A percentile compares a stretch with the other conserved stretches of the same genome.
phyloP scores from a whole-genome alignment of 2,888 invertebrate genomes.

The Horisme vitalbata region DNA sequence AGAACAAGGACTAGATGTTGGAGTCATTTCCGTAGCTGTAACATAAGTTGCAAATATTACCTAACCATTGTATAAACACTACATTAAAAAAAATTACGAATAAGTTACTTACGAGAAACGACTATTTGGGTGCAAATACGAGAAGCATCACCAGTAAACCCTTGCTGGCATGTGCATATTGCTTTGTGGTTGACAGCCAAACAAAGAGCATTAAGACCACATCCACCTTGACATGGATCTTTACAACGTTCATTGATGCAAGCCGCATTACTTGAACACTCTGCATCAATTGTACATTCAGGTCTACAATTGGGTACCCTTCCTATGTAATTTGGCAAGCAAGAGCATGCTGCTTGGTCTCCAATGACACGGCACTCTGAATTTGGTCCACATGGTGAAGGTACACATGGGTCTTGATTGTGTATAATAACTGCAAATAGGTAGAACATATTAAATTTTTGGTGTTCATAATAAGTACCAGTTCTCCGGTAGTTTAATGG shows the following conservation, averaged over 20 bases:
- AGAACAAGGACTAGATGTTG: slow-evolving; percentile 88
- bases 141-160: slow-evolving; percentile 91
- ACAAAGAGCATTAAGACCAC: slow-evolving; percentile 91
- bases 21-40: slow-evolving; percentile 85
- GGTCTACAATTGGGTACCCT: slow-evolving; percentile 94
- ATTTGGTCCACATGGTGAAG: slow-evolving; percentile 92
- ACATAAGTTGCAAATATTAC: too few relatives aligned
- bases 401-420: slow-evolving; percentile 86
- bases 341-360: slow-evolving; percentile 93
- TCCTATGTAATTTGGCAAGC: slow-evolving; percentile 90
- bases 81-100: neutral
- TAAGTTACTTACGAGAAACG: slow-evolving; percentile 59
- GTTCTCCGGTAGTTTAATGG: too few relatives aligned
- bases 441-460: too few relatives aligned
- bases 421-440: slow-evolving; percentile 45
- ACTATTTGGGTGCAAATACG: slow-evolving; percentile 85
- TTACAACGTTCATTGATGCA: slow-evolving; percentile 91
- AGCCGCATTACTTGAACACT: slow-evolving; percentile 91
- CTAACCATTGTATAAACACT: neutral
- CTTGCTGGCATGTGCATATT: slow-evolving; percentile 91
- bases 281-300: slow-evolving; percentile 90
- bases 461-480: too few relatives aligned
- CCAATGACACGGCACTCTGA: slow-evolving; percentile 91
- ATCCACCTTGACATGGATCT: slow-evolving; percentile 91
- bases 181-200: slow-evolving; percentile 92